phyloP scores from a whole-genome alignment of 2,888 invertebrate genomes.

The Patella pellucida region DNA sequence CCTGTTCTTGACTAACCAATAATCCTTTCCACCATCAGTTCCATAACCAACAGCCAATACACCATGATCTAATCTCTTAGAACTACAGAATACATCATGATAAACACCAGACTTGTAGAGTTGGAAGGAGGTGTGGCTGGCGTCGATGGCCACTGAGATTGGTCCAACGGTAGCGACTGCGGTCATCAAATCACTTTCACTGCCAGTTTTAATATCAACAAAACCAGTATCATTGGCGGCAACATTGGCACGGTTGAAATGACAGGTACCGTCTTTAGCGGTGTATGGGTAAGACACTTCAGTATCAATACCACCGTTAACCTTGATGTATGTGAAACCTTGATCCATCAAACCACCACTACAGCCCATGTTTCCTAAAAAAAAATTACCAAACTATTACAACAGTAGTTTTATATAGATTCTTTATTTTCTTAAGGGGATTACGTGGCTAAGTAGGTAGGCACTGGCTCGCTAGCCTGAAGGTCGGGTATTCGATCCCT shows the following conservation, averaged over 20 bases:
- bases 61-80: conserved; percentile 88
- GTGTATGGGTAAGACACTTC: conserved; percentile 88
- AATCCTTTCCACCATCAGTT: conserved; percentile 77
- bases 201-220: conserved; percentile 80
- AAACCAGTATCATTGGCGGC: conserved; percentile 87
- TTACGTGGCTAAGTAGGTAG: too few species aligned
- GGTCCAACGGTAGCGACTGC: conserved; percentile 90
- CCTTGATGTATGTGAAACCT: conserved; percentile 62
- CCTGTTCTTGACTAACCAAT: conserved; percentile 91
- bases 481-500: too few species aligned
- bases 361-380: conserved; percentile 62
- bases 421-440: not conserved
- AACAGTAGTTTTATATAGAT: not conserved
- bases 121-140: conserved; percentile 82
- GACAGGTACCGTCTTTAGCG: conserved; percentile 58
- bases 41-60: conserved; percentile 89
- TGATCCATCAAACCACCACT: conserved; percentile 65
- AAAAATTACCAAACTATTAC: not conserved
- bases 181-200: conserved; percentile 80
- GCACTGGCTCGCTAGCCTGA: too few species aligned
- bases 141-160: conserved; percentile 90
- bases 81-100: conserved; percentile 82
- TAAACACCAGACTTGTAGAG: conserved; percentile 76
- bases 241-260: conserved; percentile 74
- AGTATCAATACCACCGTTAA: conserved; percentile 84